These are phyloP conservation scores for Enteromius argenteus DNA, from an alignment of 2,797 vertebrate species.

Conservation along the genomic window DNA sequence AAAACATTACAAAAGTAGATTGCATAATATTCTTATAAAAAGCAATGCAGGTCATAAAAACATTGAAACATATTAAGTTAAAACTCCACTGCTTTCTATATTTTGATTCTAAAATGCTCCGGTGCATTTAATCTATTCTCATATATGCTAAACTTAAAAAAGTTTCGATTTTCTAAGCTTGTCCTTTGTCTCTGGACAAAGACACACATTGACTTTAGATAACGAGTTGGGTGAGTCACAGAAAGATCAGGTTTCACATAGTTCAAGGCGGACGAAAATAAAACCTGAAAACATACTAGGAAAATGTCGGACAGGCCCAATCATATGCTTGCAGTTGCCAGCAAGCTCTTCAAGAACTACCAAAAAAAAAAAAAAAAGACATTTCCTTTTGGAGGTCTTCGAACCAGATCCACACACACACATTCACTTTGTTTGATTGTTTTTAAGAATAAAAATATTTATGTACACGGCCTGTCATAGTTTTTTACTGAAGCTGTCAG, in stretches of 20 bases:
- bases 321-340: constrained; percentile 54
- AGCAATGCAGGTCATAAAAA: not conserved
- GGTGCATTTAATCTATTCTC: not conserved
- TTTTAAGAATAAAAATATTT: not conserved
- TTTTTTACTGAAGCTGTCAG: not conserved
- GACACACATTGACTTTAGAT: constrained; percentile 48
- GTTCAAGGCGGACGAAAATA: constrained; percentile 76
- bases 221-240: constrained; percentile 61
- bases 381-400: not conserved
- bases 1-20: not conserved
- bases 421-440: not conserved
- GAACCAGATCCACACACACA: not conserved
- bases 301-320: constrained; percentile 72
- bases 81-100: not conserved
- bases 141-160: not conserved
- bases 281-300: constrained; percentile 75
- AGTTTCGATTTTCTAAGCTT: constrained; percentile 14
- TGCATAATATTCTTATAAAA: not conserved
- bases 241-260: constrained; percentile 70
- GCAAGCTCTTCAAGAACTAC: constrained; percentile 4
- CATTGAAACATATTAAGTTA: not conserved
- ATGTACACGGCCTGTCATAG: not conserved
- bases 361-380: not conserved
- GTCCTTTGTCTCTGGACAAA: constrained; percentile 55
- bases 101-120: not conserved